Conservation (phyloP, 2,113 vertebrate genomes). For the Cheilinus undulatus region DNA sequence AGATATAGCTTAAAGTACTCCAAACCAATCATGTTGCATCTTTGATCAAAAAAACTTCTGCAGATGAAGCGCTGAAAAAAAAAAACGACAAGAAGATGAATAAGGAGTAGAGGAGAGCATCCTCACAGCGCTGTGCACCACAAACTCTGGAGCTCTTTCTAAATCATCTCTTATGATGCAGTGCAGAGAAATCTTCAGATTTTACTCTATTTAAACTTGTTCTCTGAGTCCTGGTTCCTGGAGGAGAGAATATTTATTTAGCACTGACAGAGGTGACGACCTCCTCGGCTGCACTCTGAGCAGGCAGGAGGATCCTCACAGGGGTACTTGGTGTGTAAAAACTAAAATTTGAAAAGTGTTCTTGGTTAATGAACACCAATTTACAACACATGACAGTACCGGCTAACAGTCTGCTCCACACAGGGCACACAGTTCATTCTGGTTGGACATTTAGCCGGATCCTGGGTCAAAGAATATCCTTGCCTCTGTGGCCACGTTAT, state of each 20-base stretch:
- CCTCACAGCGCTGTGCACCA: not conserved
- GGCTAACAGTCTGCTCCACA: constrained; percentile 7
- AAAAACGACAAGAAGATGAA: not conserved
- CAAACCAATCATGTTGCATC: too few relatives aligned
- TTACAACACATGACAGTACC: constrained; percentile 23
- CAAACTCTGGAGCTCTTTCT: too few relatives aligned
- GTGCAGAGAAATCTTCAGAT: constrained; percentile 1
- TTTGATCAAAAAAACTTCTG: too few relatives aligned
- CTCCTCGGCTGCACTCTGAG: constrained; percentile 17
- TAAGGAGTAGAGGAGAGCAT: not conserved
- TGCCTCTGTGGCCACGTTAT: constrained; percentile 3
- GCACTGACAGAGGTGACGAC: constrained; percentile 34
- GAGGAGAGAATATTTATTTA: not conserved
- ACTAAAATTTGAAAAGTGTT: constrained; percentile 26
- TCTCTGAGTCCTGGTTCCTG: constrained; percentile 14
- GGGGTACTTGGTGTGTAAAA: constrained; percentile 16
- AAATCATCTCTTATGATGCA: not conserved
- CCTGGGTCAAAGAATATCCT: constrained; percentile 10
- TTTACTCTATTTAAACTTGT: constrained; percentile 17
- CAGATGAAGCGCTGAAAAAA: not conserved
- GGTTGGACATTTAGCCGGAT: constrained; percentile 6
- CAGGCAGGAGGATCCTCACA: constrained; percentile 23
- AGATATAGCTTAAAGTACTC: too few relatives aligned
- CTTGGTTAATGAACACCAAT: constrained; percentile 12
- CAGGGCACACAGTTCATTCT: constrained; percentile 15